Percentiles rank a stretch among this genome's conserved stretches.
Evolutionary conservation across 2,888 invertebrate species (phyloP).

Genomic region (Coremacera marginata): DNA sequence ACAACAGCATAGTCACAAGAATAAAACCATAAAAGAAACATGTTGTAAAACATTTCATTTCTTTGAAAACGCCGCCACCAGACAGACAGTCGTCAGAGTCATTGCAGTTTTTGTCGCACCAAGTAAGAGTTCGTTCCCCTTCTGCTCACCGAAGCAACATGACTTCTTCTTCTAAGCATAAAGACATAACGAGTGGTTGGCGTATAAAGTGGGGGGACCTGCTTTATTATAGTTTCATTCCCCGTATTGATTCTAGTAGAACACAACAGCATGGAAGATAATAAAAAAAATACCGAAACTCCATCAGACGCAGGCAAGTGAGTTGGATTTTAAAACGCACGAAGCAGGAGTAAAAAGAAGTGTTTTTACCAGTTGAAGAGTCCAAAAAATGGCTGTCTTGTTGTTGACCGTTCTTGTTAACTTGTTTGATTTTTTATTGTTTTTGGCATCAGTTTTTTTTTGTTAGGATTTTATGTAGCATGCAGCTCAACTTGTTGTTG

Average conservation of each 20-base stretch:
- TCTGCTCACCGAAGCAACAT: not conserved
- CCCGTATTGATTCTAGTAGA: not conserved
- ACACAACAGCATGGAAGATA: not conserved
- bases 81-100: constrained; percentile 47
- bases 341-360: too few species aligned
- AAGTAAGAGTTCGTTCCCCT: not conserved
- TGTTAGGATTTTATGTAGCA: not conserved
- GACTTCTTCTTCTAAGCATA: not conserved
- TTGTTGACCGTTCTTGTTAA: constrained; percentile 13
- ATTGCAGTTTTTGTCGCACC: not conserved
- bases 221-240: constrained; percentile 14
- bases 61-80: constrained; percentile 51
- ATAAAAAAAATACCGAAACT: not conserved
- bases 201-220: constrained; percentile 3
- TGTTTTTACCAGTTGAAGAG: too few species aligned
- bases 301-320: not conserved
- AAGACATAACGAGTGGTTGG: too few species aligned
- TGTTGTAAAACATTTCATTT: constrained; percentile 14
- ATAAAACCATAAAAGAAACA: not conserved
- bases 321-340: too few species aligned
- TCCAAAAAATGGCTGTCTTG: not conserved
- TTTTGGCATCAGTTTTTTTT: not conserved
- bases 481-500: not conserved
- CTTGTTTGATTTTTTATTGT: constrained; percentile 3
- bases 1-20: not conserved